Conservation (phyloP, 2,888 invertebrate genomes). For the Philonicus albiceps region DNA sequence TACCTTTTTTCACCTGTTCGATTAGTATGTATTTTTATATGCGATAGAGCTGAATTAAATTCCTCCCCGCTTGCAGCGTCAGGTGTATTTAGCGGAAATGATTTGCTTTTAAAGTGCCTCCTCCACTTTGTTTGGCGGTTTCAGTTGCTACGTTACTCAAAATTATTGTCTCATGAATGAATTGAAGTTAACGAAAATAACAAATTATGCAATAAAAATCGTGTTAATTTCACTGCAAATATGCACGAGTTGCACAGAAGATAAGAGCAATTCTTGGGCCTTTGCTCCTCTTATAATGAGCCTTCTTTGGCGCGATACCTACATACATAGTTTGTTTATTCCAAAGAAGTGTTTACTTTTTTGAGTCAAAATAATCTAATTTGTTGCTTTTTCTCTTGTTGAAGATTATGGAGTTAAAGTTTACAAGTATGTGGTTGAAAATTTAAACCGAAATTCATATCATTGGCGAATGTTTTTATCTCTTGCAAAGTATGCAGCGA, state of each 20-base stretch:
- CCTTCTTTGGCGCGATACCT: neutral
- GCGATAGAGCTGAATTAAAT: neutral
- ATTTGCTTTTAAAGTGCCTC: neutral
- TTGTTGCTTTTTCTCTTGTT: no score
- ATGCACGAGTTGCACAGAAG: neutral
- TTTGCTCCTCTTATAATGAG: neutral
- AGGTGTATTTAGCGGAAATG: neutral
- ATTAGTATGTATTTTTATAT: neutral
- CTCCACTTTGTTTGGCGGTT: neutral
- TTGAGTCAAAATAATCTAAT: no score
- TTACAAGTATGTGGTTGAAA: no score
- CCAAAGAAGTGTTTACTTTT: no score
- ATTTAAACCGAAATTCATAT: no score
- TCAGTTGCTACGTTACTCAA: conserved; percentile 5
- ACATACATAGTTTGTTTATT: no score
- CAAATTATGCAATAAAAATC: neutral
- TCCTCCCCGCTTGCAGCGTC: neutral
- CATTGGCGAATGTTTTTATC: no score
- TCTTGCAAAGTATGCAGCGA: no score
- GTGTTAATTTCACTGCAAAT: neutral
- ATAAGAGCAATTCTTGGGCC: neutral
- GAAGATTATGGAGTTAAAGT: no score
- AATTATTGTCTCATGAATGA: neutral
- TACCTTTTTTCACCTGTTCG: conserved; percentile 12
- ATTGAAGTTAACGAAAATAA: neutral